Base-by-base conservation (phyloP, 2,113 vertebrate species). In the Chaetops frenatus region DNA sequence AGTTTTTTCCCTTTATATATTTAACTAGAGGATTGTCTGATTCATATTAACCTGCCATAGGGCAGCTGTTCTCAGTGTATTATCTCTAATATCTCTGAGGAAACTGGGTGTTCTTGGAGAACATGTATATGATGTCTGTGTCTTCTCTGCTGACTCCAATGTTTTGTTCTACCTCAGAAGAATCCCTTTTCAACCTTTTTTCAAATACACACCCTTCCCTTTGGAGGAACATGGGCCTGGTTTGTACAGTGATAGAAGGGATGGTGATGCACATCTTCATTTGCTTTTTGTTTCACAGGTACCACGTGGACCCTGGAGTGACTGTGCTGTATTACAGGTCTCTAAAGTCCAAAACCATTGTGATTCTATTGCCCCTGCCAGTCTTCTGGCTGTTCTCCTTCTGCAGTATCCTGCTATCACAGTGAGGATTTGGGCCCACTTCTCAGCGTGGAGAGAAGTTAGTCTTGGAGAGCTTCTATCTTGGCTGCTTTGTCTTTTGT, bases 41-140 rank as follows among this genome's bases (percentile, higher is more conserved):
- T 73, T 73, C 47, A 28, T 45, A 73, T 57, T 83, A 70, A 54
- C 27, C 58, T 88, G 51, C 51, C 15, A 18, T 4, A 54, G 50
- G 42, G 45, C 67, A 89, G 48, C 61, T 71, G 10, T 87, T 87
- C 21, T 70, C 64, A 48, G n/a, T 73, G 71, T 72, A 14, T 82
- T 72, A 28, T 31, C 28, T 90, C 38, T 10, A 4, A 2, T 47
- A 77, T 28, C 69, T 77, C 25, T 72, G 42, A 83, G 42, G 28
- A 88, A 86, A 74, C 33, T 21, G 12, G 31, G 29, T 11, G 1
- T 29, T 81, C 73, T 66, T 65, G 38, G 25, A 60, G 15, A 65
- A 28, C 10, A 10, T 0, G 2, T 44, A 35, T 0, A 0, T 35
- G 50, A 64, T 60, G 23, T 81, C 35, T 86, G 0, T 33, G 10